These are phyloP conservation scores for Sycophaga agraensis DNA, from an alignment of 1,140 invertebrate species.

Conservation along the genomic window DNA sequence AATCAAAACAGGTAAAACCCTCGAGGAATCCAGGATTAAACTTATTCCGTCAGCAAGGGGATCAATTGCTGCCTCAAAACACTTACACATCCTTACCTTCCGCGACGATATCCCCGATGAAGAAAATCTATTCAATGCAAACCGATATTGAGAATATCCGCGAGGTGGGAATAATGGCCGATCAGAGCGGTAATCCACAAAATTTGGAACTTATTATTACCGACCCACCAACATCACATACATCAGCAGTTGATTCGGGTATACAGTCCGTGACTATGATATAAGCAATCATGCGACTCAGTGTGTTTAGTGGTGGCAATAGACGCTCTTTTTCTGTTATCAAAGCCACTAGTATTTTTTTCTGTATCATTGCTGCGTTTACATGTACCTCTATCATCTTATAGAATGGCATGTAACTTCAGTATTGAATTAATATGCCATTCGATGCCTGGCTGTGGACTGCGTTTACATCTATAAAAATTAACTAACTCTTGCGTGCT, in stretches of 20 bases:
- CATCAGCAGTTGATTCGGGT: slow-evolving; percentile 37
- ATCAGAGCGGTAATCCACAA: slow-evolving; percentile 49
- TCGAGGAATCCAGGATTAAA: slow-evolving; percentile 34
- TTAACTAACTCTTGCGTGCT: slow-evolving; percentile 24
- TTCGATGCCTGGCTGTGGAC: slow-evolving; percentile 13
- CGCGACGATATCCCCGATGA: slow-evolving; percentile 19
- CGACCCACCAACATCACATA: slow-evolving; percentile 38
- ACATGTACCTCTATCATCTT: slow-evolving; percentile 2
- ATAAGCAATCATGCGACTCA: slow-evolving; percentile 35
- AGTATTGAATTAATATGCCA: slow-evolving; percentile 10
- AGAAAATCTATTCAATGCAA: slow-evolving; percentile 20
- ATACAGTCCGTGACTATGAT: slow-evolving; percentile 38
- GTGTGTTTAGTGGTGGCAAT: slow-evolving; percentile 11
- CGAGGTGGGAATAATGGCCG: slow-evolving; percentile 33
- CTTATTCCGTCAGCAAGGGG: slow-evolving; percentile 35
- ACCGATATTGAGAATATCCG: slow-evolving; percentile 20
- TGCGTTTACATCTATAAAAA: slow-evolving; percentile 1
- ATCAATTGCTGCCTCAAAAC: slow-evolving; percentile 12
- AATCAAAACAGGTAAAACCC: slow-evolving; percentile 40
- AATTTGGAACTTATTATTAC: slow-evolving; percentile 47
- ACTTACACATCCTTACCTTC: slow-evolving; percentile 5
- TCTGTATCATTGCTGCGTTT: slow-evolving; percentile 14
- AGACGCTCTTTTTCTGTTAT: slow-evolving; percentile 7
- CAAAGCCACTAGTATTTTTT: neutral
- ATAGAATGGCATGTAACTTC: slow-evolving; percentile 10